Evolutionary conservation across 1,140 invertebrate genomes (phyloP).

Genomic region (Lethrus apterus): DNA sequence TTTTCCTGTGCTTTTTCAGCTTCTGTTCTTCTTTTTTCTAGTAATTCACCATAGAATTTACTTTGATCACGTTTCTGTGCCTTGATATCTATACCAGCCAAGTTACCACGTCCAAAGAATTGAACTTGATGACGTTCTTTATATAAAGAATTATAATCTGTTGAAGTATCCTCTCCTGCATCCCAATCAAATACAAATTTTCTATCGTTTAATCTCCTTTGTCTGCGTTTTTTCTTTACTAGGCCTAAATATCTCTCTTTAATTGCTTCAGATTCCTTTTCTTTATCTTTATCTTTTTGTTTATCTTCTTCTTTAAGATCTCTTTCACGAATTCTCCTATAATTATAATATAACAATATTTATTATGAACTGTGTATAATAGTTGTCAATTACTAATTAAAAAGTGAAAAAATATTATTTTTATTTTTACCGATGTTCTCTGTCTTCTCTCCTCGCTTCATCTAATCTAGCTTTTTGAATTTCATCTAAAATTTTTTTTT

Average conservation of each 20-base stretch:
- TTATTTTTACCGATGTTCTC: constrained; percentile 19
- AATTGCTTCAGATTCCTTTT: constrained; percentile 86
- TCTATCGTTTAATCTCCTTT: constrained; percentile 89
- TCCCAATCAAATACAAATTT: constrained; percentile 99
- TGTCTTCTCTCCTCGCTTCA: constrained; percentile 30
- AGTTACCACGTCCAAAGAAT: constrained; percentile 95
- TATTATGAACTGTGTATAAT: not conserved
- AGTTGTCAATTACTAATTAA: no score
- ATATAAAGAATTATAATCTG: constrained; percentile 96
- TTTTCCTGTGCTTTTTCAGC: constrained; percentile 98
- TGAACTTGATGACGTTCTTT: constrained; percentile 94
- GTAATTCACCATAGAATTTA: constrained; percentile 94
- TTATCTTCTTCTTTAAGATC: constrained; percentile 46
- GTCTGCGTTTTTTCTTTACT: constrained; percentile 87
- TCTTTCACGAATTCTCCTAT: constrained; percentile 35
- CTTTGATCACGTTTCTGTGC: constrained; percentile 96
- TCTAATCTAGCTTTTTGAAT: constrained; percentile 25
- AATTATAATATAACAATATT: constrained; percentile 3
- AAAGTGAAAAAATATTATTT: no score
- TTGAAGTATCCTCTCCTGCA: constrained; percentile 94
- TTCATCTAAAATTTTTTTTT: constrained; percentile 50
- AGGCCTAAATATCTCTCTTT: constrained; percentile 93
- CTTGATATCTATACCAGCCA: constrained; percentile 96
- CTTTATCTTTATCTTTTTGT: constrained; percentile 71
- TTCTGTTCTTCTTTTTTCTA: constrained; percentile 92